These are phyloP conservation scores for Acrobasis consociella DNA, from an alignment of 2,888 invertebrate genomes.

Conservation along the genomic window DNA sequence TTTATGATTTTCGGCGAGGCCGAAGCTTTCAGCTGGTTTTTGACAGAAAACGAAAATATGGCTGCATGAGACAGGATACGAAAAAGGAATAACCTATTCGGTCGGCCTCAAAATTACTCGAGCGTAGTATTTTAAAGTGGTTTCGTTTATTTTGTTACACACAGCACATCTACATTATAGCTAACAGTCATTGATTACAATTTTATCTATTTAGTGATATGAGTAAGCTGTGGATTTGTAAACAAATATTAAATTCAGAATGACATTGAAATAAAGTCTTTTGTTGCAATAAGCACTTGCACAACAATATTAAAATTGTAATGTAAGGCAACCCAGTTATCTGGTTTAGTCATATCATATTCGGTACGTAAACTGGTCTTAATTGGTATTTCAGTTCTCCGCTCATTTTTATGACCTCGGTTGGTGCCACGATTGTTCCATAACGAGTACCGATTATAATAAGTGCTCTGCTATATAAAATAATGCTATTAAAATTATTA, in stretches of 20 bases:
- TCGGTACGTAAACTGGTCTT: conserved; percentile 38
- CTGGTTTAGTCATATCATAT: conserved; percentile 24
- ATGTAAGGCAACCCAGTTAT: conserved; percentile 38
- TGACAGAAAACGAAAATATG: too few species aligned
- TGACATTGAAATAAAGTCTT: not conserved
- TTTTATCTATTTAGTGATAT: too few species aligned
- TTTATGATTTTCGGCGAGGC: too few species aligned
- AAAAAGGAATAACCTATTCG: too few species aligned
- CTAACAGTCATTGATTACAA: too few species aligned
- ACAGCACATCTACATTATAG: too few species aligned
- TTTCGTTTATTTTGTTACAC: too few species aligned
- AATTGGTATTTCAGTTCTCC: conserved; percentile 41
- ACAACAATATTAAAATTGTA: conserved; percentile 28
- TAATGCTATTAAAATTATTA: conserved; percentile 6
- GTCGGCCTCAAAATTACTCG: too few species aligned
- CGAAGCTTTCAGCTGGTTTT: too few species aligned
- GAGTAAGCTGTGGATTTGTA: not conserved
- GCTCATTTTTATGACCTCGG: conserved; percentile 42
- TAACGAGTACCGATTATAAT: conserved; percentile 31
- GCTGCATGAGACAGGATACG: too few species aligned
- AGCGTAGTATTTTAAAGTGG: too few species aligned
- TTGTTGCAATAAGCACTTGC: not conserved
- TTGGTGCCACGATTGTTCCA: conserved; percentile 19
- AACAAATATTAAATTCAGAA: not conserved
- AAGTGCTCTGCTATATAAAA: conserved; percentile 16